Evolutionary conservation across 2,113 vertebrate genomes (phyloP), one percentile per base, ranked within the genome.

Genomic region (Girardinichthys multiradiatus): DNA sequence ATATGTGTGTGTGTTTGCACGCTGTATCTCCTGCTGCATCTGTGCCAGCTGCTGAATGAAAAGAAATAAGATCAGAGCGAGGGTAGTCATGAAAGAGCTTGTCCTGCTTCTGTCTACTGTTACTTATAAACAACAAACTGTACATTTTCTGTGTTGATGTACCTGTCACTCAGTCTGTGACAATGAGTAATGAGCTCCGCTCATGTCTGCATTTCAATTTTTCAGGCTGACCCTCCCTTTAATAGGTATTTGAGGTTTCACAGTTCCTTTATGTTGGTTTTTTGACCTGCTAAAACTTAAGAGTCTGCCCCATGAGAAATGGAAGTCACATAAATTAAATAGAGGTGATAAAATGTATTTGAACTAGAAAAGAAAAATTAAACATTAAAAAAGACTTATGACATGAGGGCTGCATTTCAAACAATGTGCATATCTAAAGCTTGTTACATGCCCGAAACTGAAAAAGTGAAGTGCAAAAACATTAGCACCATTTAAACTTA

Each of bases 181-280:
- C 89, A 81, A 74, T 88, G 84, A 92, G 60, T 85, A 86, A 92
- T 87, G 82, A 84, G 79, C 74, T 66, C 57, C 82, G 74, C 73
- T 82, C 78, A 79, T 63, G 33, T 83, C 72, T 74, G 75, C 33
- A 26, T 92, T 64, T 84, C 24, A 82, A 83, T 82, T 35, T 67
- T 74, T 74, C 75, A 66, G 64, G 72, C 79, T 70, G 39, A 66
- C n/a, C 54, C 4, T 30, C 9, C 15, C 42, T 68, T 57, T 30
- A 7, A 35, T 21, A 17, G 4, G 4, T 51, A 82, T 70, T 73
- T 72, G 17, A 30, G 6, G 24, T 51, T 58, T 76, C 24, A 42
- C 30, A 39, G 51, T 54, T 63, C 26, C 15, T 75, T 26, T 1
- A 61, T 82, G 57, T 29, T 62, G 45, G 24, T 15, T 45, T 68